Evolutionary conservation across 2,797 vertebrate genomes (phyloP).

Genomic region (Premnoplex brunnescens): DNA sequence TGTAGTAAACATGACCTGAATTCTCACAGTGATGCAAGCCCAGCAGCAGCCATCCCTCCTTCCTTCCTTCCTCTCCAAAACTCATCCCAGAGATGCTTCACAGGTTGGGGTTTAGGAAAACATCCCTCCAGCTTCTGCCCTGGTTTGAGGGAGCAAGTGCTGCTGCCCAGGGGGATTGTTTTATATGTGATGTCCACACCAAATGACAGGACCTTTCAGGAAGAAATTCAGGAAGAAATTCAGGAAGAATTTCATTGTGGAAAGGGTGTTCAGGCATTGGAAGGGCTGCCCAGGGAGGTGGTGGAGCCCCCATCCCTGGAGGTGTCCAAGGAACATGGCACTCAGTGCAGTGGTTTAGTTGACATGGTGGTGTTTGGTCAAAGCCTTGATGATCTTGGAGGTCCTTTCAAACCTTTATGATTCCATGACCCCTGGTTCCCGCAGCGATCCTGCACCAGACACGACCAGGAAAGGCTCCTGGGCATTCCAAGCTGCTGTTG

Average conservation of each 20-base stretch:
- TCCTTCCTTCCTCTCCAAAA: background rate
- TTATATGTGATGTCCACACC: fast-evolving
- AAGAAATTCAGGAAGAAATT: background rate
- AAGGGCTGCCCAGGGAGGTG: background rate
- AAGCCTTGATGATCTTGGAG: background rate
- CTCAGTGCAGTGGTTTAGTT: background rate
- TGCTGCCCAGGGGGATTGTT: background rate
- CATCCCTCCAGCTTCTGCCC: background rate
- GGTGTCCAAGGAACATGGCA: fast-evolving
- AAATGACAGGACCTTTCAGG: background rate
- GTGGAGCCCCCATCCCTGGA: background rate
- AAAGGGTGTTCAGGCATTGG: background rate
- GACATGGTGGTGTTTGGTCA: background rate
- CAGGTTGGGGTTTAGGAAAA: background rate
- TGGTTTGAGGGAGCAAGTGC: background rate
- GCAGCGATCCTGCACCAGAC: fast-evolving
- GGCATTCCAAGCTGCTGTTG: background rate
- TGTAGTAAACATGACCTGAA: constrained; percentile 65
- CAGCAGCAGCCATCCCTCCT: background rate
- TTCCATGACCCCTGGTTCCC: background rate
- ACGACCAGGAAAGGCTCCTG: background rate
- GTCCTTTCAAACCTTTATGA: background rate
- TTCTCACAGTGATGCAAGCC: constrained; percentile 19
- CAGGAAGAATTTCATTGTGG: background rate
- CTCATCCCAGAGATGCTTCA: background rate